These are phyloP conservation scores for Leptinotarsa juncta DNA, from an alignment of 2,888 invertebrate species.

Conservation along the genomic window DNA sequence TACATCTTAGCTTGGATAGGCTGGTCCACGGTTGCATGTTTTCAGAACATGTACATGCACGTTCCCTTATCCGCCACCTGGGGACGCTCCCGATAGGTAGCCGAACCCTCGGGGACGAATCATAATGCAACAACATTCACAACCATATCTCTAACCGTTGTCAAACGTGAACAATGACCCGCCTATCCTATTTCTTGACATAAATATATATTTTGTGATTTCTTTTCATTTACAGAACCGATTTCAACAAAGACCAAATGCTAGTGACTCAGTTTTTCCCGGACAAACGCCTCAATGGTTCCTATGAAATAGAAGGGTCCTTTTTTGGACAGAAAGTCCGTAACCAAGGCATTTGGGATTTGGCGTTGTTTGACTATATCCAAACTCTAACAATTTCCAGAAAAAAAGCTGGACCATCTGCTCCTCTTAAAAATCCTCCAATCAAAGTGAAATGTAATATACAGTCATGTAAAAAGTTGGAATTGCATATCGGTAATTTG, in stretches of 20 bases:
- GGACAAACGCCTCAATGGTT: constrained; percentile 79
- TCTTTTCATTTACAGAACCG: constrained; percentile 69
- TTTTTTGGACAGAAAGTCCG: constrained; percentile 72
- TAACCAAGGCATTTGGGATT: constrained; percentile 80
- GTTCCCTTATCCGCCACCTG: too few relatives aligned
- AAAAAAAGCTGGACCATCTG: constrained; percentile 65
- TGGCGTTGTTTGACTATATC: constrained; percentile 76
- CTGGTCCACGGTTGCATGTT: too few relatives aligned
- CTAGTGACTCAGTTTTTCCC: constrained; percentile 87
- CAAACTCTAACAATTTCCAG: constrained; percentile 76
- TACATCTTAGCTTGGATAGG: too few relatives aligned
- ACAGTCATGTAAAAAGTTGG: constrained; percentile 80
- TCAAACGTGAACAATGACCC: too few relatives aligned
- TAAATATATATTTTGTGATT: background rate
- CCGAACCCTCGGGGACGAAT: too few relatives aligned
- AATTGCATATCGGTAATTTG: constrained; percentile 81
- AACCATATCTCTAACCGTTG: too few relatives aligned
- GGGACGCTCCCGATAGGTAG: too few relatives aligned
- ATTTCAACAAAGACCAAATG: constrained; percentile 73
- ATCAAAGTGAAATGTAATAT: constrained; percentile 78
- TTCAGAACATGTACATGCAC: too few relatives aligned
- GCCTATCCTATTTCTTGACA: too few relatives aligned
- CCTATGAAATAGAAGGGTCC: constrained; percentile 74
- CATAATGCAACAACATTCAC: too few relatives aligned
- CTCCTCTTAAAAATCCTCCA: constrained; percentile 56